Conservation (phyloP, 2,797 vertebrate genomes). For the Cyclopterus lumpus region DNA sequence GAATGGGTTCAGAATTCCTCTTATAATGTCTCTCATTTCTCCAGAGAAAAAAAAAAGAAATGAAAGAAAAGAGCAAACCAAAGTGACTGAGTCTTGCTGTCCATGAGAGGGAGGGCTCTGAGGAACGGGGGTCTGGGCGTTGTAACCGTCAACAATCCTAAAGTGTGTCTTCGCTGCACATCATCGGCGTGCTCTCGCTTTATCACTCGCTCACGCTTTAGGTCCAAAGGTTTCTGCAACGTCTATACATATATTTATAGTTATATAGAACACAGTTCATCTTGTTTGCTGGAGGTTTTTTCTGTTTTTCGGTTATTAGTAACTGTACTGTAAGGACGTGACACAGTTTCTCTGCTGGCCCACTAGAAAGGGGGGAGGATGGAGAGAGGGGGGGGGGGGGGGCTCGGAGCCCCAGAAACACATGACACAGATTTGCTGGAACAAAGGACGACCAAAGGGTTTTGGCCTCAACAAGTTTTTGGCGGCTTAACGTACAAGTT, state of each 20-base stretch:
- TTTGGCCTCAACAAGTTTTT: constrained; percentile 77
- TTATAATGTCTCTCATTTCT: constrained; percentile 73
- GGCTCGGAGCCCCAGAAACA: constrained; percentile 72
- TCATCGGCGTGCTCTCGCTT: constrained; percentile 52
- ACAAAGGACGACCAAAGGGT: constrained; percentile 65
- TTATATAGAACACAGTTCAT: constrained; percentile 81
- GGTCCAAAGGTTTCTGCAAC: constrained; percentile 80
- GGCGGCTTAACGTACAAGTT: constrained; percentile 77
- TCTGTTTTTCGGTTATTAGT: constrained; percentile 75
- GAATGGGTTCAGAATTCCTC: constrained; percentile 59
- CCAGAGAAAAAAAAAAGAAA: constrained; percentile 64
- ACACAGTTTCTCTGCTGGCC: constrained; percentile 72
- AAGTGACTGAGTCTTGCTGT: constrained; percentile 65
- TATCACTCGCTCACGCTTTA: constrained; percentile 56
- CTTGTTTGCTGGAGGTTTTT: constrained; percentile 77
- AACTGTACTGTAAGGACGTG: constrained; percentile 72
- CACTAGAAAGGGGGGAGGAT: constrained; percentile 15
- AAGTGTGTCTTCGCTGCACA: constrained; percentile 61
- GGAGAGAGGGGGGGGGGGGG: constrained; percentile 16
- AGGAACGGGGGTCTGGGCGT: constrained; percentile 13
- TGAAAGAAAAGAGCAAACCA: constrained; percentile 53
- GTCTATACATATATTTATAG: constrained; percentile 85
- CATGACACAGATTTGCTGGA: constrained; percentile 80
- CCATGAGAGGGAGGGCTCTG: constrained; percentile 42
- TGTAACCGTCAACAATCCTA: constrained; percentile 67